Conservation (phyloP, 1,140 invertebrate species). For the Eufriesea mexicana region DNA sequence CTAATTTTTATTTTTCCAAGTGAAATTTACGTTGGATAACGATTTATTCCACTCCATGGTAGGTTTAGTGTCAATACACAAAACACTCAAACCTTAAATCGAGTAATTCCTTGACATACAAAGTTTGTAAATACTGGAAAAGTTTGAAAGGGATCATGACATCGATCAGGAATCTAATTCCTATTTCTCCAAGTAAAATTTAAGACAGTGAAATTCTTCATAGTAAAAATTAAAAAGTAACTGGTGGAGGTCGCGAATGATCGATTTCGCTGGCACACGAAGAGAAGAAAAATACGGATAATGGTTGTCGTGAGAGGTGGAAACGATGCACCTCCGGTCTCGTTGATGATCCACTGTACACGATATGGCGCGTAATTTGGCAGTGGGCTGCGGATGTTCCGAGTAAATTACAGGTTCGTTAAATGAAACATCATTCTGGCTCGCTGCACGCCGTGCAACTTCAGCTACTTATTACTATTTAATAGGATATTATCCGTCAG, state of each 20-base stretch:
- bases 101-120: too few species aligned
- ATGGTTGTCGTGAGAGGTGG: background rate
- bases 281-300: background rate
- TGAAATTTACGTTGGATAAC: too few species aligned
- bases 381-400: background rate
- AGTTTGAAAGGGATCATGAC: too few species aligned
- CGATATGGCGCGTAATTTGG: constrained; percentile 12
- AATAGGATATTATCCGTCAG: constrained; percentile 9
- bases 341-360: background rate
- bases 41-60: too few species aligned
- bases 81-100: too few species aligned
- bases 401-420: constrained; percentile 29
- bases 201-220: too few species aligned
- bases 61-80: too few species aligned
- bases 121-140: too few species aligned
- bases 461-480: constrained; percentile 32
- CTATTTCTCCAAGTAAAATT: too few species aligned
- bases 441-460: background rate
- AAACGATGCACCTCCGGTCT: background rate
- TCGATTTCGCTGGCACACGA: background rate
- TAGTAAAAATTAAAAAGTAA: background rate
- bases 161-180: too few species aligned
- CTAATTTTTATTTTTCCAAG: too few species aligned
- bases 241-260: background rate
- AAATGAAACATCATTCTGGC: constrained; percentile 20